Evolutionary conservation across 64 coral and sea anemone species (phyloP).

Genomic region (Actinia tenebrosa): DNA sequence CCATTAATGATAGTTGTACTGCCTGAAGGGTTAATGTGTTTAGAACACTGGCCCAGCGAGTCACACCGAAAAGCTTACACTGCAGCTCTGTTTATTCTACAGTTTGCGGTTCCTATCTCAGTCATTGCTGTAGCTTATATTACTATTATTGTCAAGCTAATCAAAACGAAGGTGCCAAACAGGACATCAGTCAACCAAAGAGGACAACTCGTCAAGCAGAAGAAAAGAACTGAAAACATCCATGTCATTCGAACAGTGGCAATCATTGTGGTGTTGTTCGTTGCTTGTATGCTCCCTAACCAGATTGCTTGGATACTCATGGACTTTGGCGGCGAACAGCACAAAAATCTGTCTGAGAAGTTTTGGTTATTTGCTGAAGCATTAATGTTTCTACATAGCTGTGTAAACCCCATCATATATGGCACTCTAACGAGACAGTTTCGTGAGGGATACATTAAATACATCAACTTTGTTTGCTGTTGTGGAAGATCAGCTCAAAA

Average conservation of each 20-base stretch:
- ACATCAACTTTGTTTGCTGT: slow-evolving; percentile 26
- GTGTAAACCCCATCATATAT: slow-evolving; percentile 49
- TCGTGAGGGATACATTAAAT: slow-evolving; percentile 39
- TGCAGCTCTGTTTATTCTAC: slow-evolving; percentile 43
- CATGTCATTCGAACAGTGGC: slow-evolving; percentile 51
- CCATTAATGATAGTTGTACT: slow-evolving; percentile 58
- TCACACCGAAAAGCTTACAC: slow-evolving; percentile 50
- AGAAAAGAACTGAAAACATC: slow-evolving; percentile 42
- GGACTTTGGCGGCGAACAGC: slow-evolving; percentile 34
- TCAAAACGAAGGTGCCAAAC: slow-evolving; percentile 39
- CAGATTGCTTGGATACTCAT: slow-evolving; percentile 58
- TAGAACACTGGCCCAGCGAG: slow-evolving; percentile 52
- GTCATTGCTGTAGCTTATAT: slow-evolving; percentile 68
- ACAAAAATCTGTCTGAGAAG: slow-evolving; percentile 33
- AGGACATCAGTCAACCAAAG: slow-evolving; percentile 29
- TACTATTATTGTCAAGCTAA: slow-evolving; percentile 42
- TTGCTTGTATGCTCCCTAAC: slow-evolving; percentile 54
- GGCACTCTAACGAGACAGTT: slow-evolving; percentile 46
- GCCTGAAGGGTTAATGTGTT: slow-evolving; percentile 12
- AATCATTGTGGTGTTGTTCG: slow-evolving; percentile 47
- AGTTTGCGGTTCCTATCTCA: slow-evolving; percentile 67
- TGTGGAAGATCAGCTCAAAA: slow-evolving; percentile 18
- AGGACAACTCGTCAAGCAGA: slow-evolving; percentile 39
- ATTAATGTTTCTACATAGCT: slow-evolving; percentile 40
- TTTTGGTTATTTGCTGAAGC: slow-evolving; percentile 60